Percentiles rank a stretch among this genome's conserved stretches.
These are phyloP conservation scores for Tortrix viridana DNA, from an alignment of 2,888 invertebrate species.

Conservation along the genomic window DNA sequence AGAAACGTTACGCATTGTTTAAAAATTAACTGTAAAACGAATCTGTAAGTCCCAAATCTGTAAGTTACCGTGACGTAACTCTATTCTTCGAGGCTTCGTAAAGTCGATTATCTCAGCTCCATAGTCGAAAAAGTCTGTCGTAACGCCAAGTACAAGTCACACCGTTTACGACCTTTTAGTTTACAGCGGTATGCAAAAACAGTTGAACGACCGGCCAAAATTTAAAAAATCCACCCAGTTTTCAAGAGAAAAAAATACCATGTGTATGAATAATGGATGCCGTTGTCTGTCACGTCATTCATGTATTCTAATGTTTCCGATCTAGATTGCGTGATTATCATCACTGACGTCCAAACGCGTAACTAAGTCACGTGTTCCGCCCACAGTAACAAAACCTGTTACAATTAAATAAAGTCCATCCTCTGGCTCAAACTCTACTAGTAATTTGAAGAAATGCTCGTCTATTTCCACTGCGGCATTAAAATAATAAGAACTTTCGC, in stretches of 20 bases:
- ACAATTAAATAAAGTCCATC: not conserved
- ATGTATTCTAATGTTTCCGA: conserved; percentile 62
- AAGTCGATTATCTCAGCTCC: conserved; percentile 12
- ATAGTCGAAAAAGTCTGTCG: not conserved
- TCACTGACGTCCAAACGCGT: conserved; percentile 48
- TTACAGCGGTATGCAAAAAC: conserved; percentile 8
- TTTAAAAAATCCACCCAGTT: conserved; percentile 74
- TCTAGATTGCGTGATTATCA: conserved; percentile 62
- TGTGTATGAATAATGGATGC: conserved; percentile 63
- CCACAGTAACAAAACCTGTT: not conserved
- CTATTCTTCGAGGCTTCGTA: conserved; percentile 25
- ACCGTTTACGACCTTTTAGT: conserved; percentile 7
- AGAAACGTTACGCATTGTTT: conserved; percentile 27
- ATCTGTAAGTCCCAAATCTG: conserved; percentile 24
- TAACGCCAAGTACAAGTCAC: not conserved
- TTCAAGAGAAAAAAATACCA: conserved; percentile 64
- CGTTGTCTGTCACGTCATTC: conserved; percentile 58
- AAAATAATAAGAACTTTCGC: conserved; percentile 13
- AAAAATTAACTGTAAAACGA: conserved; percentile 34
- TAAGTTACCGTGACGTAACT: conserved; percentile 25
- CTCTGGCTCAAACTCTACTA: not conserved
- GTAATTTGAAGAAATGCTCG: too few relatives aligned
- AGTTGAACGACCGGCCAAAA: conserved; percentile 77
- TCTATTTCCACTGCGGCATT: not conserved
- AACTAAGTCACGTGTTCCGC: not conserved